These are phyloP conservation scores for Hippasteria phrygiana DNA, from an alignment of 53 echinoderm and acorn worm genomes.

Conservation along the genomic window DNA sequence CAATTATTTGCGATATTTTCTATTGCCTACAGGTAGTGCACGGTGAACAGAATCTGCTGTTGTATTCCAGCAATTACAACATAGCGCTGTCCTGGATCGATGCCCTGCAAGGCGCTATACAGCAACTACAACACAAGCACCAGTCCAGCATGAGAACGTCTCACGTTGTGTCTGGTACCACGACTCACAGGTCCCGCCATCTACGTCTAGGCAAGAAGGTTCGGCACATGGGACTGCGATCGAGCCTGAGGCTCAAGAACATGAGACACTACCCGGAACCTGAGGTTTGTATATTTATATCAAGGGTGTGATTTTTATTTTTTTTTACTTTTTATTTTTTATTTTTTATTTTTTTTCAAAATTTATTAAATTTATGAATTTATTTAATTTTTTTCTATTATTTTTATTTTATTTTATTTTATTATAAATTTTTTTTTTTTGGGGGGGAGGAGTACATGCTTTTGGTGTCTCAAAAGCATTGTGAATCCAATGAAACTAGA, in stretches of 20 bases:
- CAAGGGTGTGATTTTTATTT: background rate
- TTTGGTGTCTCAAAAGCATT: no score
- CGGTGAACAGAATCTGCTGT: conserved; percentile 74
- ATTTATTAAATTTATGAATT: no score
- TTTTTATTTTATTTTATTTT: no score
- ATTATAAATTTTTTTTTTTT: no score
- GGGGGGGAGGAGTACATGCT: no score
- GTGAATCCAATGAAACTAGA: no score
- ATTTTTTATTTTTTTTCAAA: no score
- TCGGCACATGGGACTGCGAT: conserved; percentile 28
- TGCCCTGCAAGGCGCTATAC: conserved; percentile 80
- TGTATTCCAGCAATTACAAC: conserved; percentile 81
- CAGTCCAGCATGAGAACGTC: conserved; percentile 71
- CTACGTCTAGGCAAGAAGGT: conserved; percentile 41
- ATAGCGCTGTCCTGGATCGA: conserved; percentile 88
- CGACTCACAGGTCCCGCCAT: background rate
- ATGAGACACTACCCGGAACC: conserved; percentile 56
- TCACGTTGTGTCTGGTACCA: conserved; percentile 11
- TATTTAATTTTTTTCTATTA: no score
- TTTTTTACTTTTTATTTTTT: no score
- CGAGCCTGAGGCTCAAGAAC: conserved; percentile 31
- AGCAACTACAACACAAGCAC: conserved; percentile 60
- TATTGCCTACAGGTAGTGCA: conserved; percentile 64
- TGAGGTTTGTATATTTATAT: conserved; percentile 50
- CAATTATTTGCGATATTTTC: background rate